These are phyloP conservation scores for Melinaea marsaeus DNA, from an alignment of 2,888 invertebrate genomes.

Conservation along the genomic window DNA sequence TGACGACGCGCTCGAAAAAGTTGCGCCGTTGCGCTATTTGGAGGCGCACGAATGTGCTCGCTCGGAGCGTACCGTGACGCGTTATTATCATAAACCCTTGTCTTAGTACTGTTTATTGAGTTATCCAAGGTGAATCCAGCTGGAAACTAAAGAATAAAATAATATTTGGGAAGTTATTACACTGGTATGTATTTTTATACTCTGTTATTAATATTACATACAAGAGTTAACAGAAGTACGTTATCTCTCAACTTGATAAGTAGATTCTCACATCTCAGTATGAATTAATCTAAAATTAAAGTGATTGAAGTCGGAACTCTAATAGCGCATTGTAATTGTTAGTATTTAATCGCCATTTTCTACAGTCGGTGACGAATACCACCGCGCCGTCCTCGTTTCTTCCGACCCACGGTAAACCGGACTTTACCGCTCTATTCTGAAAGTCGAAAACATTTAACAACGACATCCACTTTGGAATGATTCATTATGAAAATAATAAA, in stretches of 20 bases:
- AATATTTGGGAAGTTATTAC: conserved; percentile 31
- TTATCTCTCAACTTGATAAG: conserved; percentile 54
- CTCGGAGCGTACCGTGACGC: conserved; percentile 64
- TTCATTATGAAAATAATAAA: conserved; percentile 70
- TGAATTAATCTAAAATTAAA: conserved; percentile 13
- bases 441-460: conserved; percentile 57
- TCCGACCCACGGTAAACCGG: conserved; percentile 55
- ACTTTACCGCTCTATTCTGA: conserved; percentile 64
- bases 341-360: conserved; percentile 78
- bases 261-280: conserved; percentile 44
- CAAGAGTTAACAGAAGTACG: conserved; percentile 41
- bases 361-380: conserved; percentile 75
- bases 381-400: conserved; percentile 69
- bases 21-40: conserved; percentile 78
- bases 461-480: conserved; percentile 63
- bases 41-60: conserved; percentile 74
- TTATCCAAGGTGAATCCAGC: conserved; percentile 43
- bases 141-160: conserved; percentile 40
- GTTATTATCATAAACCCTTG: conserved; percentile 63
- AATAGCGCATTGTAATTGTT: conserved; percentile 67
- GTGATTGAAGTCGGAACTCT: conserved; percentile 32
- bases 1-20: conserved; percentile 77
- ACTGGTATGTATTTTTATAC: conserved; percentile 54
- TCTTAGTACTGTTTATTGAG: conserved; percentile 53
- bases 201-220: conserved; percentile 36